Conservation (phyloP, 2,888 invertebrate genomes). For the Hermodice carunculata region DNA sequence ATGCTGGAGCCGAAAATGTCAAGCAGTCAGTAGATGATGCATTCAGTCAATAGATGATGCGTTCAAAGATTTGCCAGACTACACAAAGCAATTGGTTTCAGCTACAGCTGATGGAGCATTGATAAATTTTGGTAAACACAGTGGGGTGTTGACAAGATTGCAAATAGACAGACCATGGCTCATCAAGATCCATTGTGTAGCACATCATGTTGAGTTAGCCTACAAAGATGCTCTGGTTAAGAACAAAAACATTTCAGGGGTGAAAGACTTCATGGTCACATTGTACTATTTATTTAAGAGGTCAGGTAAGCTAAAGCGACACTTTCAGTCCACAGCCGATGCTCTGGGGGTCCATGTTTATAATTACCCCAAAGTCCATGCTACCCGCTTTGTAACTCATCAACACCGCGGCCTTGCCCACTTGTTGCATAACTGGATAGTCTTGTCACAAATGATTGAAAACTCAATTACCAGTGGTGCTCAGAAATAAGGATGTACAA, state of each 20-base stretch:
- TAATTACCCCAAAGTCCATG: neutral
- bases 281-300: no score
- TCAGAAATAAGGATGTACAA: neutral
- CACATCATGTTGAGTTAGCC: neutral
- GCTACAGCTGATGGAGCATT: neutral
- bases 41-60: neutral
- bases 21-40: neutral
- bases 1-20: neutral
- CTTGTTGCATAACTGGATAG: neutral
- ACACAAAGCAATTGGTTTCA: neutral
- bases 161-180: neutral
- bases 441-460: neutral
- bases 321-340: neutral
- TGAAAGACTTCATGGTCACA: neutral
- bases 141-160: neutral
- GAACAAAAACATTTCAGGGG: neutral
- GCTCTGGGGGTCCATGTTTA: neutral
- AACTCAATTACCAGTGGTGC: no score
- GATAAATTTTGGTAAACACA: neutral
- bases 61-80: neutral
- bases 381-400: neutral
- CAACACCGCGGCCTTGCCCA: neutral
- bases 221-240: neutral
- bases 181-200: neutral
- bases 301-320: neutral